Evolutionary conservation across 2,888 invertebrate genomes (phyloP), one percentile per base, ranked within the genome.

Genomic region (Teinopalpus imperialis): DNA sequence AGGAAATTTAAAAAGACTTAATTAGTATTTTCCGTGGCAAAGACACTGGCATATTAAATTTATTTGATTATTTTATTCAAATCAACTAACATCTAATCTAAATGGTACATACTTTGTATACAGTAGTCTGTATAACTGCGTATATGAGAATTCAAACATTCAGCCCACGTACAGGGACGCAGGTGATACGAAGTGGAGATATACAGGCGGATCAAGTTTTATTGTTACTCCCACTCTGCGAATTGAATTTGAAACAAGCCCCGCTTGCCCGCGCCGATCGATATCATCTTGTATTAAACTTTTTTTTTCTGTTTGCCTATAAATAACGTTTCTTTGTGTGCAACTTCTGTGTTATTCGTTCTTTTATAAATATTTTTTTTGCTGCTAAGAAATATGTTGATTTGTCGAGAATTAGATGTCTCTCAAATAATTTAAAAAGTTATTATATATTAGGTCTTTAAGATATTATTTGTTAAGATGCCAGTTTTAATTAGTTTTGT

Each of bases 211-310:
- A 65, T 65, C 69, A 63, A 60, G 73, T 85, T 86, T 86, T 86
- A 86, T 86, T 85, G 83, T 87, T 82, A 74, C 75, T 74, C 72
- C 79, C 86, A 85, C 86, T 87, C 73, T 76, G 80, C 74, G 86
- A 83, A 87, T 86, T 87, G 87, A 87, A 87, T 87, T 85, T 80
- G 73, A 83, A 86, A 81, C 74, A 80, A 74, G 75, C 64, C 9
- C 34, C 16, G 10, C 23, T 30, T 29, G 57, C 61, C 62, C 60
- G 48, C 42, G 12, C 13, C 67, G 79, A 81, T 83, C 83, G 63
- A 85, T 85, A 75, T 62, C 54, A 53, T 48, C 52, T 50, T 42
- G 44, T 40, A 43, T 29, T 29, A 43, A 42, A 16, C 18, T 26
- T 3, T 21, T 8, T 16, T 35, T 35, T 35, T 35, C 23, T 8